Evolutionary conservation across 2,888 invertebrate genomes (phyloP).

Genomic region (Eulithis prunata): DNA sequence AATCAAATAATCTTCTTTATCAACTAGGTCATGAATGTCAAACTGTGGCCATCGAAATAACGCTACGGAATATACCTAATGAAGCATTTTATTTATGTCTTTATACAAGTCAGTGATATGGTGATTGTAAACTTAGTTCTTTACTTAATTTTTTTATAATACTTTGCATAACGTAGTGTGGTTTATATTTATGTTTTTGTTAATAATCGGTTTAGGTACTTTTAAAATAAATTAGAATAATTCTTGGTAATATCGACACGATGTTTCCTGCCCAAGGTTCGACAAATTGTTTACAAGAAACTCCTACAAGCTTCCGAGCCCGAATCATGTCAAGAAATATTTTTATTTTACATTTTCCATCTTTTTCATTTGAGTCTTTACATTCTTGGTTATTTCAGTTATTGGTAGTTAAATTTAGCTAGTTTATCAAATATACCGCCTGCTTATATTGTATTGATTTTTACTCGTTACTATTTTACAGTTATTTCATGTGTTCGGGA

Average conservation of each 20-base stretch:
- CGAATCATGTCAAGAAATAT: slow-evolving; percentile 29
- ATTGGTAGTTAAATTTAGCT: neutral
- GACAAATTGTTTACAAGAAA: slow-evolving; percentile 31
- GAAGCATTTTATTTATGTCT: too few species aligned
- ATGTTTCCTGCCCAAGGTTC: slow-evolving; percentile 25
- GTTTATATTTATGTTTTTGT: too few species aligned
- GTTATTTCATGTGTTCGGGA: slow-evolving; percentile 12
- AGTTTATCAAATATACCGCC: too few species aligned
- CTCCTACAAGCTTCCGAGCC: slow-evolving; percentile 17
- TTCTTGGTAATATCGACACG: slow-evolving; percentile 16
- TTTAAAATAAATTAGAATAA: slow-evolving; percentile 26
- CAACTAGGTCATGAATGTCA: slow-evolving; percentile 28
- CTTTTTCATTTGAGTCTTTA: neutral
- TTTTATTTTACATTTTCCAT: slow-evolving; percentile 3
- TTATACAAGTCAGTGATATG: too few species aligned
- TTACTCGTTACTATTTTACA: too few species aligned
- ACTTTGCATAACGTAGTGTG: too few species aligned
- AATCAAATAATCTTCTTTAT: slow-evolving; percentile 30
- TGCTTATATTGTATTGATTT: too few species aligned
- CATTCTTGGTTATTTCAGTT: neutral
- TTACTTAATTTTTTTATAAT: too few species aligned
- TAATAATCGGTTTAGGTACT: slow-evolving; percentile 9
- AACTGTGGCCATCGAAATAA: slow-evolving; percentile 10
- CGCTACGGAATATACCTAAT: too few species aligned
- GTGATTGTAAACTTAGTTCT: neutral